Conservation (phyloP, 2,888 invertebrate species). For the Tetrapedia diversipes region DNA sequence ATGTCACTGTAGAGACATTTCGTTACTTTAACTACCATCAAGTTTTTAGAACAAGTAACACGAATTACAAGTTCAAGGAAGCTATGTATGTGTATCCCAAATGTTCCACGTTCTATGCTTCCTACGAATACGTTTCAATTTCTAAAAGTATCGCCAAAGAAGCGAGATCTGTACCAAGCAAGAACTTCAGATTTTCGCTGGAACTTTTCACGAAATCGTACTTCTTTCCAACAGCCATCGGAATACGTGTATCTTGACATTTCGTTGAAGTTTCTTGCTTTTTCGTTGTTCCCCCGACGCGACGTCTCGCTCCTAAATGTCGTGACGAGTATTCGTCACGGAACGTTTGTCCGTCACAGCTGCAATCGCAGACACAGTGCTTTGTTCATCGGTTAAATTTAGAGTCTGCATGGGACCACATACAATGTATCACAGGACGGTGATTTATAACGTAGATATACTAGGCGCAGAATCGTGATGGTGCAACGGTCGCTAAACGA, state of each 20-base stretch:
- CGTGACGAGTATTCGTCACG: not conserved
- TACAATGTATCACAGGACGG: too few species aligned
- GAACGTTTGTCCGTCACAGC: not conserved
- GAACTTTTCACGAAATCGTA: not conserved
- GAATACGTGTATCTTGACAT: constrained; percentile 12
- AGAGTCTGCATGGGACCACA: not conserved
- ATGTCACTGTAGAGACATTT: too few species aligned
- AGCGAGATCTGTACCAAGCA: not conserved
- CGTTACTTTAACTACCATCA: too few species aligned
- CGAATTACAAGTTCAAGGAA: too few species aligned
- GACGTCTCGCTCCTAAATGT: constrained; percentile 19
- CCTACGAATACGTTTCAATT: not conserved
- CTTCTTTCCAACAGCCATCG: not conserved
- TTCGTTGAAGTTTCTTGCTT: constrained; percentile 14
- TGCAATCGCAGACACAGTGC: not conserved
- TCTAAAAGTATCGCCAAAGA: not conserved
- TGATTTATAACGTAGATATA: too few species aligned
- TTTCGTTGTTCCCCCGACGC: not conserved
- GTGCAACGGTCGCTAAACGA: not conserved
- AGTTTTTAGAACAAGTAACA: too few species aligned
- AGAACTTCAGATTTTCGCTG: not conserved
- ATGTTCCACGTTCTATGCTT: too few species aligned
- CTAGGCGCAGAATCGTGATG: not conserved
- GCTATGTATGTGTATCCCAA: too few species aligned
- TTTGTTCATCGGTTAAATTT: constrained; percentile 19